Evolutionary conservation across 2,797 vertebrate species (phyloP).

Genomic region (Carcharodon carcharias): DNA sequence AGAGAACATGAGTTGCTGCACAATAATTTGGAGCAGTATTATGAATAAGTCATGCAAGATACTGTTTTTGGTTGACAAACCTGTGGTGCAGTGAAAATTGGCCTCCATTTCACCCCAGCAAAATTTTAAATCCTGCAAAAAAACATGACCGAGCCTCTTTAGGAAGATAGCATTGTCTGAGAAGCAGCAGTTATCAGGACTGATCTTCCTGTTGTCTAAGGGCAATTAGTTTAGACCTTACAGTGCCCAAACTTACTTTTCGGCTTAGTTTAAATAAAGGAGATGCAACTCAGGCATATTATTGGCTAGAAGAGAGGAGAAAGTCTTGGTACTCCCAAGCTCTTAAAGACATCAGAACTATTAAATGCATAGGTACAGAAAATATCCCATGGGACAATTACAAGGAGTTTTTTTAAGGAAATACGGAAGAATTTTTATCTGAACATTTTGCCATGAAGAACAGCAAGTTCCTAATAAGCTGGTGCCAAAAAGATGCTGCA

Average conservation of each 20-base stretch:
- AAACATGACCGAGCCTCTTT: not conserved
- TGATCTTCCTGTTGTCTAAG: not conserved
- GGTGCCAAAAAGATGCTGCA: not conserved
- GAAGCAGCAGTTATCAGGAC: not conserved
- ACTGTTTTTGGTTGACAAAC: not conserved
- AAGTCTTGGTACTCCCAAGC: not conserved
- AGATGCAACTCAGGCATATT: not conserved
- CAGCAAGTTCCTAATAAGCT: not conserved
- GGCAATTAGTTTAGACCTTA: not conserved
- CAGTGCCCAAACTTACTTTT: not conserved
- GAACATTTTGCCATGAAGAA: not conserved
- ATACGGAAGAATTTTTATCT: not conserved
- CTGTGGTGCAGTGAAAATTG: not conserved
- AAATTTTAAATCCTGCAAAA: not conserved
- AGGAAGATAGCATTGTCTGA: not conserved
- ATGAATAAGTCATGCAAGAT: not conserved
- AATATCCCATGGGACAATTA: not conserved
- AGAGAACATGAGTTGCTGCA: not conserved
- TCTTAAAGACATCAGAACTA: not conserved
- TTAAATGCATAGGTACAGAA: not conserved
- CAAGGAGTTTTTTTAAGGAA: not conserved
- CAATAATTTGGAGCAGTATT: not conserved
- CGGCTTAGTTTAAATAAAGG: not conserved
- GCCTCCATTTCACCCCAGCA: not conserved
- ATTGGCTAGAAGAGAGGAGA: not conserved